Percentiles rank a stretch among this genome's conserved stretches.
Conservation (phyloP, 1,140 invertebrate genomes). For the Zaprionus ghesquierei region DNA sequence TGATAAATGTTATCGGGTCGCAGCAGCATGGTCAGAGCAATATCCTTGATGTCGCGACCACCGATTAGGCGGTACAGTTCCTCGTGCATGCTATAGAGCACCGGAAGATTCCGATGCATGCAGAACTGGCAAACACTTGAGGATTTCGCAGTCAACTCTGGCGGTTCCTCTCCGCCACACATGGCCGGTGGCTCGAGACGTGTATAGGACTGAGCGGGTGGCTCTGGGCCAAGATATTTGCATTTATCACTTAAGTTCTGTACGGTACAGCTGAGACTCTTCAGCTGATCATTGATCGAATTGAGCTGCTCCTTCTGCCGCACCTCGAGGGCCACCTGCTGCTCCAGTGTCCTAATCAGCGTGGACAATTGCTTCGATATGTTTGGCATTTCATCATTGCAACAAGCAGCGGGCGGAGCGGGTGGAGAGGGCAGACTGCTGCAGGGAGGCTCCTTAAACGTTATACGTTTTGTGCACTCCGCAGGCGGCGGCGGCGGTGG, state of each 20-base stretch:
- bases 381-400: neutral
- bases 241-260: conserved; percentile 7
- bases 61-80: conserved; percentile 36
- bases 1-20: conserved; percentile 69
- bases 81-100: conserved; percentile 20
- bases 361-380: neutral
- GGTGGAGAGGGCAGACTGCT: too few relatives aligned
- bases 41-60: conserved; percentile 4
- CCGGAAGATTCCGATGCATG: conserved; percentile 1
- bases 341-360: neutral
- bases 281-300: conserved; percentile 7
- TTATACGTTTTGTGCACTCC: neutral
- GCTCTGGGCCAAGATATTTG: neutral
- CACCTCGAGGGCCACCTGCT: neutral
- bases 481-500: neutral
- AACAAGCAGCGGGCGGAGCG: too few relatives aligned
- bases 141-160: neutral
- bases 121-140: conserved; percentile 56
- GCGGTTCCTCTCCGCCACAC: neutral
- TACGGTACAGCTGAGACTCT: neutral
- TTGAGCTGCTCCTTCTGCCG: conserved; percentile 17
- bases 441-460: neutral
- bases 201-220: too few relatives aligned
- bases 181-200: too few relatives aligned
- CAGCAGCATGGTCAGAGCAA: conserved; percentile 51